Evolutionary conservation across 2,888 invertebrate species (phyloP), one percentile per base, ranked within the genome.

Genomic region (Eupeodes latifasciatus): DNA sequence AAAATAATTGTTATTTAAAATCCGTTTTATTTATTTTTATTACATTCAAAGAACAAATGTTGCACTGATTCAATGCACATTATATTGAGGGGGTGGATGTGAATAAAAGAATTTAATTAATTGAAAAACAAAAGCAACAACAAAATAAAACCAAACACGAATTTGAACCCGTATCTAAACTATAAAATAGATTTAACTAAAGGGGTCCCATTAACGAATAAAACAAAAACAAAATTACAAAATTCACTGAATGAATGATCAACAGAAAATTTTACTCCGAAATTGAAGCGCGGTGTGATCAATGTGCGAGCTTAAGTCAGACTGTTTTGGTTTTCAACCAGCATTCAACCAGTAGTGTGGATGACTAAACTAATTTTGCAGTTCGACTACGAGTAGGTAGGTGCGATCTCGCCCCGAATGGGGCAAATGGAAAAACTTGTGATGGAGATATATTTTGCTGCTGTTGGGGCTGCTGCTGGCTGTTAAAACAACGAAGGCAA

Each of bases 311-410:
- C 79, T 76, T 53, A 75, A 76, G 36, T 66, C 75, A 79, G 75
- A 86, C 86, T 86, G 86, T 75, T 57, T 82, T 66, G 83, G 86
- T 75, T 57, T 82, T 66, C n/a, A 47, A 40, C 59, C n/a, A 44
- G 40, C 59, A 64, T 4, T 83, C 53, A 61, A 71, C 55, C 71
- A 79, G 27, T 75, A 72, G 59, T 66, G 75, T 66, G 75, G 66
- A 80, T 76, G 71, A 77, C 83, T 76, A 27, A 27, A 27, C 27
- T 27, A 27, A 27, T 2, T 27, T 2, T 27, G 3, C 16, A 16
- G n/a, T 6, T 16, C n/a, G 2, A 14, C 27, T 66, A 10, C 14
- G 44, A 16, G 27, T 3, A 19, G 44, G 19, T 51, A 71, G 83
- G 79, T 79, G 64, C 57, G 66, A 79, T 71, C 64, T 62, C 69